Percentiles rank a stretch among this genome's conserved stretches.
phyloP scores from a whole-genome alignment of 2,888 invertebrate genomes.

The Gonocerus acuteangulatus region DNA sequence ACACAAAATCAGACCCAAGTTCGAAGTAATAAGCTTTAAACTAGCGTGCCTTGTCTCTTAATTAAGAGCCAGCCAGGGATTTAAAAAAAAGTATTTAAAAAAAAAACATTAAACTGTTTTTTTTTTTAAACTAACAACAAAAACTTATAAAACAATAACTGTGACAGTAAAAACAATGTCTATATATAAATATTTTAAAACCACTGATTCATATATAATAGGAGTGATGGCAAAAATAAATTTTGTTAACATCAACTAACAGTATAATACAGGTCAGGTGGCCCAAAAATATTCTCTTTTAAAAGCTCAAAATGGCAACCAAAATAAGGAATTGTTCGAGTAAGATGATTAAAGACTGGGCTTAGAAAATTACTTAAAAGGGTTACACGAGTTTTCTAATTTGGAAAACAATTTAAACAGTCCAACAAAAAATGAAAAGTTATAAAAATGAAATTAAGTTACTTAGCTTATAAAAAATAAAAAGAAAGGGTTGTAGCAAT shows the following conservation, averaged over 20 bases:
- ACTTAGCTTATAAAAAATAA: too few relatives aligned
- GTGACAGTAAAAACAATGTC: conserved; percentile 32
- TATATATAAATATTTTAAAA: conserved; percentile 31
- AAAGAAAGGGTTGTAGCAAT: too few relatives aligned
- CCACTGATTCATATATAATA: conserved; percentile 17
- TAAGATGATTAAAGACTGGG: too few relatives aligned
- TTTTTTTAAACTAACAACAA: conserved; percentile 34
- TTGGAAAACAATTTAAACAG: too few relatives aligned
- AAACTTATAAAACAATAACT: conserved; percentile 34
- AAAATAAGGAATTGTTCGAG: too few relatives aligned
- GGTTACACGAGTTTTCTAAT: too few relatives aligned
- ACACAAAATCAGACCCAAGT: conserved; percentile 33
- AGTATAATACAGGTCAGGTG: not conserved
- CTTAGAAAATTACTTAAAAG: too few relatives aligned
- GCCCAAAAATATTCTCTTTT: too few relatives aligned
- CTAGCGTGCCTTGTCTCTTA: conserved; percentile 31
- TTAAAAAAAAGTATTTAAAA: not conserved
- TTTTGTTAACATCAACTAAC: not conserved
- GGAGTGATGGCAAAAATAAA: not conserved
- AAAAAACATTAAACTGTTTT: too few relatives aligned
- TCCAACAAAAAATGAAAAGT: too few relatives aligned
- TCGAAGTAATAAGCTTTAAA: conserved; percentile 22
- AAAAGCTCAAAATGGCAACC: too few relatives aligned
- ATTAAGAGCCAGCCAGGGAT: not conserved
- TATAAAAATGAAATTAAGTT: too few relatives aligned